These are phyloP conservation scores for Meriones unguiculatus DNA, from an alignment of 2,113 vertebrate genomes.

Conservation along the genomic window DNA sequence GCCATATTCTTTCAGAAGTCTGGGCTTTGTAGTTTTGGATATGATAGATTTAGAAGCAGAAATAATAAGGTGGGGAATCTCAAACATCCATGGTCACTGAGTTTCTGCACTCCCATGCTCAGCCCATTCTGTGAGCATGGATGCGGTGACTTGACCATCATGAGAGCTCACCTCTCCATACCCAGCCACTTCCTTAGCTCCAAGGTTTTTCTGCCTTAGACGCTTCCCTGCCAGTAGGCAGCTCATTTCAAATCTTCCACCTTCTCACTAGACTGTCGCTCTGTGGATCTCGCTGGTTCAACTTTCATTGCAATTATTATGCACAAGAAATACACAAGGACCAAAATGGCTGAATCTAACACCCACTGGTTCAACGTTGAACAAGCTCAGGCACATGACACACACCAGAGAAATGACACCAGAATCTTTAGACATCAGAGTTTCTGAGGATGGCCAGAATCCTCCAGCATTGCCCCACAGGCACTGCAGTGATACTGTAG, in stretches of 20 bases:
- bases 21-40: not conserved
- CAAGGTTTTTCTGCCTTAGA: fast-evolving
- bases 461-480: not conserved
- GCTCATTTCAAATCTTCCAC: not conserved
- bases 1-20: not conserved
- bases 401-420: not conserved
- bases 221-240: too few species aligned
- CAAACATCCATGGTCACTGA: not conserved
- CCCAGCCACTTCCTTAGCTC: not conserved
- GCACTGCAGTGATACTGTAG: not conserved
- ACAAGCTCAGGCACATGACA: not conserved
- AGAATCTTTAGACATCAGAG: not conserved
- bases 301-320: not conserved
- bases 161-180: not conserved
- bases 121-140: not conserved
- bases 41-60: not conserved
- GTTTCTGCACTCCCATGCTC: not conserved
- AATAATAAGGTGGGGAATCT: not conserved
- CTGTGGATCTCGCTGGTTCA: not conserved
- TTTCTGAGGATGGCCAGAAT: not conserved
- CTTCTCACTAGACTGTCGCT: too few species aligned
- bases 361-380: too few species aligned
- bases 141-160: not conserved
- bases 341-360: not conserved
- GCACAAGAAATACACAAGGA: not conserved